These are phyloP conservation scores for Calameuta filiformis DNA, from an alignment of 2,888 invertebrate genomes.

Conservation along the genomic window DNA sequence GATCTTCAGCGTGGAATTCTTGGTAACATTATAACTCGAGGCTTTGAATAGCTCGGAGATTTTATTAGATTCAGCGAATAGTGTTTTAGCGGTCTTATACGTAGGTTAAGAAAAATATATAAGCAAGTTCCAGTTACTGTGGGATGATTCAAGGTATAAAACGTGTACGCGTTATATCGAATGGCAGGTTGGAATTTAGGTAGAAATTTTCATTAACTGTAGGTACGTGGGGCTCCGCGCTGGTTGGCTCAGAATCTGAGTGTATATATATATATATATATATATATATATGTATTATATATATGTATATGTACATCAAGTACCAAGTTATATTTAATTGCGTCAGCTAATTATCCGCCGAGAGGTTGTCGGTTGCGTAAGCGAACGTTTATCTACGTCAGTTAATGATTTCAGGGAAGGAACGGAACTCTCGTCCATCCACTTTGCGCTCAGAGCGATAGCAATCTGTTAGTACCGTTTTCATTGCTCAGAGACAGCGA, in stretches of 20 bases:
- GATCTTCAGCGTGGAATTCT: slow-evolving; percentile 45
- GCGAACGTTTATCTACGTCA: slow-evolving; percentile 16
- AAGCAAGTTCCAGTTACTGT: not conserved
- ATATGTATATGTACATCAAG: not conserved
- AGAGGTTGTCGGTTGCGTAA: slow-evolving; percentile 20
- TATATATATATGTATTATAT: accelerated
- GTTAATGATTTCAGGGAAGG: slow-evolving; percentile 26
- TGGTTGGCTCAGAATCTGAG: no score
- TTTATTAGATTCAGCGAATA: slow-evolving; percentile 42
- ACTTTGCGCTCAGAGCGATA: no score
- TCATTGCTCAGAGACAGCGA: no score
- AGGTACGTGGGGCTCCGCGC: no score
- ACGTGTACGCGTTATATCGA: no score
- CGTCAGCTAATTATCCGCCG: slow-evolving; percentile 34
- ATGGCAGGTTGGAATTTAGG: no score
- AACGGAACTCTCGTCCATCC: not conserved
- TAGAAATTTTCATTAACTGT: no score
- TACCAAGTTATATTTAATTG: slow-evolving; percentile 25
- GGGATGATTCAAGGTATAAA: no score
- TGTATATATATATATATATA: no score
- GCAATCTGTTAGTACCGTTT: no score
- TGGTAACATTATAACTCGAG: slow-evolving; percentile 49
- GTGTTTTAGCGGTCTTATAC: not conserved
- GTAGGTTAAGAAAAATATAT: not conserved
- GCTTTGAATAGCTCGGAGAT: slow-evolving; percentile 44